A percentile compares a stretch with the other conserved stretches of the same genome.
Conservation (phyloP, 2,888 invertebrate species). For the Cephus sareptanus region DNA sequence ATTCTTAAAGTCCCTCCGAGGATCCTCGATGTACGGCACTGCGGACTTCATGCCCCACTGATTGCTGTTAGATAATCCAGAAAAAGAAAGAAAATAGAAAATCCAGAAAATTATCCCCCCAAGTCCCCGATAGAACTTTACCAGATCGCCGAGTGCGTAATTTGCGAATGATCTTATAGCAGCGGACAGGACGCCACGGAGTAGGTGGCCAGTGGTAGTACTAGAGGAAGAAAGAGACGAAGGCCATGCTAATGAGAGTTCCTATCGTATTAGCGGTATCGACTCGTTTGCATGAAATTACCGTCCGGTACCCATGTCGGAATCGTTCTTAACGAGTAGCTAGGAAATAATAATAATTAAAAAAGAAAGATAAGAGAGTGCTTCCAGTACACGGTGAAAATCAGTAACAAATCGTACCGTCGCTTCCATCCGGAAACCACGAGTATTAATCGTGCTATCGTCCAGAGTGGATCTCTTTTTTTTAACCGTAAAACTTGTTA, state of each 20-base stretch:
- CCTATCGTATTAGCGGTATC: constrained; percentile 31
- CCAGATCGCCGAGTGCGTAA: background rate
- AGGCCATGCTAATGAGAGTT: constrained; percentile 2
- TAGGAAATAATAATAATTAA: background rate
- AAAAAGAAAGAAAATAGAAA: background rate
- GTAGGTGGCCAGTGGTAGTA: background rate
- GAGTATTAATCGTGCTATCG: no score
- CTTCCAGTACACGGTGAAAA: background rate
- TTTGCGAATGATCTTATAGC: background rate
- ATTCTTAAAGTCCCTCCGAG: background rate
- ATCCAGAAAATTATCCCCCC: background rate
- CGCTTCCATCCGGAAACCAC: no score
- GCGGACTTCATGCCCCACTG: background rate
- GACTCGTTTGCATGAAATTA: constrained; percentile 32
- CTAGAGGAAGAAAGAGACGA: constrained; percentile 12
- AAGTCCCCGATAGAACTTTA: background rate
- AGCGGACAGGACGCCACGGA: background rate
- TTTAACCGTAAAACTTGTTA: background rate
- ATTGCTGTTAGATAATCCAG: background rate
- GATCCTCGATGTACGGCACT: background rate
- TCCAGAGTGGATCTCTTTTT: background rate
- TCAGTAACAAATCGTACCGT: background rate
- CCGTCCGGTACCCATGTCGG: constrained; percentile 22
- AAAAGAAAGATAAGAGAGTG: background rate
- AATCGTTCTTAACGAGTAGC: constrained; percentile 14